Evolutionary conservation across 1,140 invertebrate species (phyloP).

Genomic region (Eulimnadia texana): DNA sequence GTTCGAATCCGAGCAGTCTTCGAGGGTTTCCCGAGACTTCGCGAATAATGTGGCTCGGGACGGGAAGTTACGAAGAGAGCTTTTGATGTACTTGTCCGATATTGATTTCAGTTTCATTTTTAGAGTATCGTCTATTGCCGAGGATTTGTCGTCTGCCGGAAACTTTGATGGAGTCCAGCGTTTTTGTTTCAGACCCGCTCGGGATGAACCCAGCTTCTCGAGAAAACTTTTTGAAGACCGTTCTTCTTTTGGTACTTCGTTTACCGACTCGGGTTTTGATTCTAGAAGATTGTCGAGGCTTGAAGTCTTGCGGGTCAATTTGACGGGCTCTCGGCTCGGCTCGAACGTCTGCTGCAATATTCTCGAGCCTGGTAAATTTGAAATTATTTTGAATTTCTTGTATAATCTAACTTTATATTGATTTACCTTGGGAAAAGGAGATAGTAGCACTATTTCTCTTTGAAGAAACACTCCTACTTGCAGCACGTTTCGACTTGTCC

Average conservation of each 20-base stretch:
- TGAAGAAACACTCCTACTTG: too few species aligned
- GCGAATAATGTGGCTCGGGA: background rate
- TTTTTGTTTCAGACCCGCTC: background rate
- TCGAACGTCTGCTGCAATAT: too few species aligned
- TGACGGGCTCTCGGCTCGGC: constrained; percentile 8
- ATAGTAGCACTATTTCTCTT: background rate
- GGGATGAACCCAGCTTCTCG: background rate
- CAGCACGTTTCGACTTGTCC: too few species aligned
- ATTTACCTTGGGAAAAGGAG: background rate
- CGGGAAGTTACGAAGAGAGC: background rate
- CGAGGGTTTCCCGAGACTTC: background rate
- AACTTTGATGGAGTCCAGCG: background rate
- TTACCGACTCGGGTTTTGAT: background rate
- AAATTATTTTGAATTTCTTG: too few species aligned
- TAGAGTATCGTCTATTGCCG: background rate
- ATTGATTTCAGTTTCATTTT: constrained; percentile 8
- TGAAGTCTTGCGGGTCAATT: background rate
- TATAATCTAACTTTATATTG: too few species aligned
- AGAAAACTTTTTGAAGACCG: background rate
- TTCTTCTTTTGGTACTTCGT: too few species aligned
- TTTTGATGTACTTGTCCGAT: constrained; percentile 13
- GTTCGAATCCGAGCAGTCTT: constrained; percentile 35
- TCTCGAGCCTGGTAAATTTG: too few species aligned
- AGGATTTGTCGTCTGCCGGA: background rate
- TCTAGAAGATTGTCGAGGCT: constrained; percentile 3